These are phyloP conservation scores for Cyanoderma ruficeps DNA, from an alignment of 2,113 vertebrate species.

Conservation along the genomic window DNA sequence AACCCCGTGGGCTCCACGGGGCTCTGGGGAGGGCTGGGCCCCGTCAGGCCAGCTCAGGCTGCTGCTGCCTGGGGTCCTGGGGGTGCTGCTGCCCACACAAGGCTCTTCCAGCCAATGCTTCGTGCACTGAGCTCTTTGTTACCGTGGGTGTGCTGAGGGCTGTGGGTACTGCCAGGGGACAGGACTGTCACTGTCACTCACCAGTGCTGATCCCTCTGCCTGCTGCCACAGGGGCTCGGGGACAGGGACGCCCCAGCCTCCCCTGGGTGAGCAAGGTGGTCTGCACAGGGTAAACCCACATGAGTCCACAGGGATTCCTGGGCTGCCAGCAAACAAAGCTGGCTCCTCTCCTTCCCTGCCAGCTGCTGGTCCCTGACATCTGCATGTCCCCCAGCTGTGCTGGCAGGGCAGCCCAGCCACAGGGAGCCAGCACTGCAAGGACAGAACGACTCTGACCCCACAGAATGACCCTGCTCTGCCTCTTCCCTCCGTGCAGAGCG, in stretches of 20 bases:
- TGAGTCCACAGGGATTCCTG: accelerated
- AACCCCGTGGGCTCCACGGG: accelerated
- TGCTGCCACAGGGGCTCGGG: too few species aligned
- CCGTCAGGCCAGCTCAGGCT: neutral
- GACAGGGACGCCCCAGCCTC: too few species aligned
- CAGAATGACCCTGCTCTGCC: neutral
- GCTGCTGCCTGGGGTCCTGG: neutral
- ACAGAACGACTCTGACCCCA: neutral
- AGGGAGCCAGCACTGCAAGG: too few species aligned
- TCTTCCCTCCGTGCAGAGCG: neutral
- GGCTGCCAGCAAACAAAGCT: accelerated
- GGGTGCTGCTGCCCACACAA: neutral
- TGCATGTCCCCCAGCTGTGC: too few species aligned
- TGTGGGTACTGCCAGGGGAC: neutral
- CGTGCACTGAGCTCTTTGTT: neutral
- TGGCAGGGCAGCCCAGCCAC: too few species aligned
- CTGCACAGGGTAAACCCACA: accelerated
- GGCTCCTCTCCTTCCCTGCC: neutral
- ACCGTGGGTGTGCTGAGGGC: accelerated
- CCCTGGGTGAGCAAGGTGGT: accelerated
- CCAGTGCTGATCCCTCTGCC: neutral
- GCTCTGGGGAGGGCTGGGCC: accelerated
- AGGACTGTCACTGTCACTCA: neutral
- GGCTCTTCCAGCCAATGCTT: neutral
- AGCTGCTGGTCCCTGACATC: neutral